Percentiles rank a stretch among this genome's conserved stretches.
phyloP scores from a whole-genome alignment of 2,888 invertebrate species.

The Metellina segmentata region DNA sequence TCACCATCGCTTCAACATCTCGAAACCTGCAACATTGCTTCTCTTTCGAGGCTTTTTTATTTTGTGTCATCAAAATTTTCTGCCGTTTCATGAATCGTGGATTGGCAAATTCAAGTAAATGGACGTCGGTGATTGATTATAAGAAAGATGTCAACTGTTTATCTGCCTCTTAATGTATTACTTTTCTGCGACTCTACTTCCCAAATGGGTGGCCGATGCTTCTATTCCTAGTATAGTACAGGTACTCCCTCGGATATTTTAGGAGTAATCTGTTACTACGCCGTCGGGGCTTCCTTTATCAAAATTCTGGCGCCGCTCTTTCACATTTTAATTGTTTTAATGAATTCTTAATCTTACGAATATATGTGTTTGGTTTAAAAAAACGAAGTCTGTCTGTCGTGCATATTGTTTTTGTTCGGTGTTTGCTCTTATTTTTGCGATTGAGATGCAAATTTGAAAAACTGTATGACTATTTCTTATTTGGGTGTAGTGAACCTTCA shows the following conservation, averaged over 20 bases:
- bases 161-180: constrained; percentile 7
- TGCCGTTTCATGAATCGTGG: background rate
- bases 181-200: background rate
- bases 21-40: too few relatives aligned
- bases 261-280: constrained; percentile 11
- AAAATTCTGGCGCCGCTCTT: background rate
- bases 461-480: too few relatives aligned
- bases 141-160: background rate
- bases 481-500: too few relatives aligned
- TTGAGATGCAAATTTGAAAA: too few relatives aligned
- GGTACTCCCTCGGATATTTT: constrained; percentile 27
- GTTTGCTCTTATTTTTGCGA: too few relatives aligned
- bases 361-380: background rate
- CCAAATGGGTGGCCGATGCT: constrained; percentile 15
- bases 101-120: background rate
- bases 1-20: too few relatives aligned
- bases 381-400: too few relatives aligned
- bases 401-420: too few relatives aligned
- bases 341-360: background rate
- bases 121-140: background rate
- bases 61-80: too few relatives aligned
- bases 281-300: constrained; percentile 1
- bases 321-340: background rate
- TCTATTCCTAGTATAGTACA: constrained; percentile 27
- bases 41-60: too few relatives aligned